Evolutionary conservation across 2,113 vertebrate genomes (phyloP).

Genomic region (Benitochromis conjunctus): DNA sequence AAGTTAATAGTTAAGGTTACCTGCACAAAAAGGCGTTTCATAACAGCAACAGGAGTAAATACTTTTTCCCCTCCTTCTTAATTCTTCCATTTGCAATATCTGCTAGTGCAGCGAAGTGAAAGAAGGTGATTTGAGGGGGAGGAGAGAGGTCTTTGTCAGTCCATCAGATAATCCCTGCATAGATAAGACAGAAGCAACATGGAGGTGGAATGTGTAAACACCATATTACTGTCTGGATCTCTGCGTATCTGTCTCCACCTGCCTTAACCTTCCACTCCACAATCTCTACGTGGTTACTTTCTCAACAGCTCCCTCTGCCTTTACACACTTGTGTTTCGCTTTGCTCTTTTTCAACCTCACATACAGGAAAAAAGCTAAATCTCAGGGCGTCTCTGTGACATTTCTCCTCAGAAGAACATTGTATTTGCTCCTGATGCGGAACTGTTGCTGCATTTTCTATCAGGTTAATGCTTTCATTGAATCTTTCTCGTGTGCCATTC

Average conservation of each 20-base stretch:
- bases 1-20: neutral
- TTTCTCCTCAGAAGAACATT: conserved; percentile 1
- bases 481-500: neutral
- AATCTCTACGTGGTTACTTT: neutral
- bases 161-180: conserved; percentile 41
- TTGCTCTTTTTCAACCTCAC: neutral
- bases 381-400: neutral
- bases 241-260: conserved; percentile 20
- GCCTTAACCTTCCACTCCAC: neutral
- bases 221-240: conserved; percentile 37
- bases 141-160: conserved; percentile 4
- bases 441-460: neutral
- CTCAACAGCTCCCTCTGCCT: neutral
- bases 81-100: neutral
- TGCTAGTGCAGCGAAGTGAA: neutral
- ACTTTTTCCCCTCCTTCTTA: neutral
- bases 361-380: neutral
- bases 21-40: neutral
- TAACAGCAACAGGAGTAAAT: neutral
- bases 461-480: neutral
- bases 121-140: neutral
- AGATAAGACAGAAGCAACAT: conserved; percentile 22
- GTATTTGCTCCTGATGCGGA: neutral
- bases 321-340: neutral
- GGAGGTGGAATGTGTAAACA: conserved; percentile 58